phyloP scores from a whole-genome alignment of 2,888 invertebrate genomes.

The Drosophila sordidapex region DNA sequence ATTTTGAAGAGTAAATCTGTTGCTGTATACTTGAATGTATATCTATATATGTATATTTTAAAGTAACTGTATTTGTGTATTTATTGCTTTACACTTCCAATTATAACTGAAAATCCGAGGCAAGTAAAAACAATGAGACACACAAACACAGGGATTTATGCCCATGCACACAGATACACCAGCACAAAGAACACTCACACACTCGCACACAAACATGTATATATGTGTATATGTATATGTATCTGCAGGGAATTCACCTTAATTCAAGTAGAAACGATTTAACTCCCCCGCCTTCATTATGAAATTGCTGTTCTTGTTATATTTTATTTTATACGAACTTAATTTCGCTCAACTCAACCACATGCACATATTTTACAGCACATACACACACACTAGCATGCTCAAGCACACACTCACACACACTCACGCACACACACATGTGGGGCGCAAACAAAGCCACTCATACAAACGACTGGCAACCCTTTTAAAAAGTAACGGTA shows the following conservation, averaged over 20 bases:
- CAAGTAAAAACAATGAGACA: constrained; percentile 71
- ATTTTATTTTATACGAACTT: constrained; percentile 79
- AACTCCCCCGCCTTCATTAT: constrained; percentile 75
- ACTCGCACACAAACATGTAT: constrained; percentile 1
- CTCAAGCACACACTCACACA: neutral
- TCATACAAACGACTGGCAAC: constrained; percentile 67
- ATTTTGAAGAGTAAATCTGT: neutral
- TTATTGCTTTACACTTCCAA: constrained; percentile 78
- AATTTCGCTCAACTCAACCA: constrained; percentile 71
- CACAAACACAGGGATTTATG: constrained; percentile 62
- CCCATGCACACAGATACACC: constrained; percentile 48
- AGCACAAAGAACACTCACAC: constrained; percentile 6
- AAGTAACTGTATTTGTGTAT: constrained; percentile 33
- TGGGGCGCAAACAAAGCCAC: constrained; percentile 35
- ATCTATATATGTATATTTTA: neutral
- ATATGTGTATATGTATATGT: neutral
- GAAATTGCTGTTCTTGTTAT: constrained; percentile 66
- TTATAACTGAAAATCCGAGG: constrained; percentile 73
- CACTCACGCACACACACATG: constrained; percentile 4
- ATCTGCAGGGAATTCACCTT: constrained; percentile 60
- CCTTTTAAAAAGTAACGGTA: constrained; percentile 78
- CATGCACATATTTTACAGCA: constrained; percentile 61
- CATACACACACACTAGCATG: constrained; percentile 25
- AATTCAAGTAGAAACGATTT: constrained; percentile 76
- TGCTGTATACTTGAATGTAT: neutral